These are phyloP conservation scores for Prionchulus punctatus DNA, from an alignment of 2,888 invertebrate species.

Conservation along the genomic window DNA sequence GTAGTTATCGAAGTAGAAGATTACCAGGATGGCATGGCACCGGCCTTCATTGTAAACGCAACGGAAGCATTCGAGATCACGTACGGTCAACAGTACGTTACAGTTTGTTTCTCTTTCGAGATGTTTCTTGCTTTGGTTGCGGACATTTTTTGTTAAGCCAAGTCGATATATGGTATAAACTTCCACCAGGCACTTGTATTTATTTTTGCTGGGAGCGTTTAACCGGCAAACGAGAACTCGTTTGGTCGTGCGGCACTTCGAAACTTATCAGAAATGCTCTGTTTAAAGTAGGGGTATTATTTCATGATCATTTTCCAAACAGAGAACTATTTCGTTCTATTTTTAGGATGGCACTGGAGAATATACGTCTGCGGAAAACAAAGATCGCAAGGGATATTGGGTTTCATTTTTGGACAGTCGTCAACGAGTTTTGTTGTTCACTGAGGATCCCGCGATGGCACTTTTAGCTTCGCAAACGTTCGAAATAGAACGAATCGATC, in stretches of 20 bases:
- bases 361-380: constrained; percentile 31
- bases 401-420: constrained; percentile 83
- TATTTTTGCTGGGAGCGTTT: constrained; percentile 40
- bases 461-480: constrained; percentile 52
- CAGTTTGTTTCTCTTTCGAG: too few relatives aligned
- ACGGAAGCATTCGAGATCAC: constrained; percentile 13
- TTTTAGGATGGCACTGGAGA: constrained; percentile 55
- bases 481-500: constrained; percentile 53
- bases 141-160: too few relatives aligned
- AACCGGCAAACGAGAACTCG: constrained; percentile 43
- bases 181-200: constrained; percentile 45
- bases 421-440: constrained; percentile 77
- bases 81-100: constrained; percentile 1
- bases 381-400: constrained; percentile 44
- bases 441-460: constrained; percentile 55
- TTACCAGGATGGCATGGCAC: constrained; percentile 70
- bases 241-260: constrained; percentile 39
- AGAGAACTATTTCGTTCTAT: constrained; percentile 11
- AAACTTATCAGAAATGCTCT: constrained; percentile 31
- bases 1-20: constrained; percentile 66
- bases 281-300: constrained; percentile 19
- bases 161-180: constrained; percentile 45
- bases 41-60: constrained; percentile 74
- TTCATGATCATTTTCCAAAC: neutral
- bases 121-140: too few relatives aligned